Percentiles rank a stretch among this genome's conserved stretches.
These are phyloP conservation scores for Passer montanus DNA, from an alignment of 2,113 vertebrate genomes.

Conservation along the genomic window DNA sequence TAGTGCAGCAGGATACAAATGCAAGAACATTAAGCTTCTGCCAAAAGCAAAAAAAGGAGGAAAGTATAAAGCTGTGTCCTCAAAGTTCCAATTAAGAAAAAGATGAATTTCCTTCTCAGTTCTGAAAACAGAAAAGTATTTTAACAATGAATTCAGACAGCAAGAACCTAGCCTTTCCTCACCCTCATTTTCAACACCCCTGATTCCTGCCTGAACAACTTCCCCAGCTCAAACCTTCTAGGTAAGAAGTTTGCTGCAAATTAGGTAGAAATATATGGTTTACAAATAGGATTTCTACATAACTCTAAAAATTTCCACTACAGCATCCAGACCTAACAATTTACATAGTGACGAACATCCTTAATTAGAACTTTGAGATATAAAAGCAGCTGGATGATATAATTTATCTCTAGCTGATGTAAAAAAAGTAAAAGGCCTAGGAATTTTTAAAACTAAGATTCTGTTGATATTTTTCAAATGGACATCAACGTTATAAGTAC, in stretches of 20 bases:
- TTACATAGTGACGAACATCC: neutral
- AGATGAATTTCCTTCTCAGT: neutral
- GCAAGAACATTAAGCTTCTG: neutral
- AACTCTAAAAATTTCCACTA: neutral
- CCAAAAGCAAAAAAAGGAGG: neutral
- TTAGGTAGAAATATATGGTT: neutral
- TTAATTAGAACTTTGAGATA: neutral
- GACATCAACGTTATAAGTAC: neutral
- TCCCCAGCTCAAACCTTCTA: neutral
- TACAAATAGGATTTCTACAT: neutral
- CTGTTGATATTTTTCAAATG: neutral
- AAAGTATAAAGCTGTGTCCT: neutral
- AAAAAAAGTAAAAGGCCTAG: neutral
- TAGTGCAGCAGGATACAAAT: neutral
- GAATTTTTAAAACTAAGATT: neutral
- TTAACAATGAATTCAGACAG: neutral
- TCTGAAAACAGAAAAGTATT: neutral
- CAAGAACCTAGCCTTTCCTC: neutral
- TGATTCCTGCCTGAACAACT: neutral
- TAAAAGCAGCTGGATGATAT: neutral
- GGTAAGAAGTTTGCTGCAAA: neutral
- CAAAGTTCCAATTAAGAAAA: neutral
- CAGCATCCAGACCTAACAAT: neutral
- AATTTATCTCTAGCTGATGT: neutral
- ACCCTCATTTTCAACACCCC: neutral